Evolutionary conservation across 2,113 vertebrate genomes (phyloP).

Genomic region (Speoplatyrhinus poulsoni): DNA sequence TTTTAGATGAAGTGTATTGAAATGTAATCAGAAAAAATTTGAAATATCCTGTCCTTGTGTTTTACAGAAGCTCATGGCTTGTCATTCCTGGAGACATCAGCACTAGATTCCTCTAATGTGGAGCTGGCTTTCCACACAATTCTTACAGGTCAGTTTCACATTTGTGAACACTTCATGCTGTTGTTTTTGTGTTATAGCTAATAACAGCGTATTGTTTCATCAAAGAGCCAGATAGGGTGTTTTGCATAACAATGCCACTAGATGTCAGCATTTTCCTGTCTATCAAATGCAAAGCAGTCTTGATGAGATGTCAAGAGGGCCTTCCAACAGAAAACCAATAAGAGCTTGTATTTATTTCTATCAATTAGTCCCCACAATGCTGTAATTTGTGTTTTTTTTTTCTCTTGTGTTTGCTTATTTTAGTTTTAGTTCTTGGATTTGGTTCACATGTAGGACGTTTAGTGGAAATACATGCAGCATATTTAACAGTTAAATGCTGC

Average conservation of each 20-base stretch:
- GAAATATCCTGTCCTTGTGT: conserved; percentile 2
- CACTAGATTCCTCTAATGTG: conserved; percentile 85
- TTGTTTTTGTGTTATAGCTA: not conserved
- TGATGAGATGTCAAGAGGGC: conserved; percentile 3
- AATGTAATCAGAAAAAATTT: no score
- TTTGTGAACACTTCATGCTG: not conserved
- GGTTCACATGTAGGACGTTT: conserved; percentile 10
- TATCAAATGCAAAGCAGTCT: conserved; percentile 10
- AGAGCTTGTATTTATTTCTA: conserved; percentile 7
- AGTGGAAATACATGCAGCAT: conserved; percentile 6
- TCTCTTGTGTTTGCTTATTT: no score
- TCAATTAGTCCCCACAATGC: not conserved
- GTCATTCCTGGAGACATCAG: conserved; percentile 86
- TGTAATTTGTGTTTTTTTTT: no score
- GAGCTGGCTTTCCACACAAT: conserved; percentile 85
- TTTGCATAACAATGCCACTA: conserved; percentile 55
- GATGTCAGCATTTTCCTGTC: conserved; percentile 69
- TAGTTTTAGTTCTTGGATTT: not conserved
- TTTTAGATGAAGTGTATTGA: no score
- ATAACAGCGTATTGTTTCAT: not conserved
- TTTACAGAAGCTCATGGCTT: conserved; percentile 81
- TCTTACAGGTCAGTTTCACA: conserved; percentile 72
- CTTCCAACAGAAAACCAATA: not conserved
- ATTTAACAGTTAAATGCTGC: conserved; percentile 30
- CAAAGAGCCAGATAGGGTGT: not conserved